Evolutionary conservation across 2,797 vertebrate species (phyloP), one percentile per base, ranked within the genome.

Genomic region (Iguana delicatissima): DNA sequence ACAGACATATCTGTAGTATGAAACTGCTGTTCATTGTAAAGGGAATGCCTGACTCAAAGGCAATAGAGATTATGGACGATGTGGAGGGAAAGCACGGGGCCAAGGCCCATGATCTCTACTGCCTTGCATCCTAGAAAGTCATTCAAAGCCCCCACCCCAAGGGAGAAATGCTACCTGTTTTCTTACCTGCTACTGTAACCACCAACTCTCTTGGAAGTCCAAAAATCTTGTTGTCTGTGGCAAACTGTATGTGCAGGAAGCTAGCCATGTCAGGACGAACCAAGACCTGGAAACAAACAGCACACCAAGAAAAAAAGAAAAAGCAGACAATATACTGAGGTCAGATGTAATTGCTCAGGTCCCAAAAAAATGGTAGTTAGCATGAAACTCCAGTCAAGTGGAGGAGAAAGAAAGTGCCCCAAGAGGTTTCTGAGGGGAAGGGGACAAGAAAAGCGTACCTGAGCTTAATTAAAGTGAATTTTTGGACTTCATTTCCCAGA

Each of bases 171-270:
- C 0, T 57, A 5, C 4, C 0, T 0, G 20, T 10, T 85, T 85
- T 86, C 57, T 92, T 93, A 99, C 99, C 99, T 98, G 98, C 98
- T 94, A 98, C 98, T 55, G 99, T 99, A 91, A 99, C 98, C 92
- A 99, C 98, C 91, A 99, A 98, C 96, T 99, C 98, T 94, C 99
- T 98, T 6, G 98, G 98, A 73, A 99, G 97, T 0, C 99, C 99
- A 93, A 99, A 99, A 94, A 99, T 98, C 89, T 96, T 98, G 96
- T 99, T 99, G 95, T 99, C 99, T 93, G 98, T 98, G 93, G 99
- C 98, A 95, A 99, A 99, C 72, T 98, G 97, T 55, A 99, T 98
- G 84, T 97, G 77, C 91, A 99, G 97, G 32, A 94, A 97, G 89
- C 84, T 97, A 35, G 99, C 98, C 4, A 98, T 98, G 94, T 99